These are phyloP conservation scores for Coreoperca whiteheadi DNA, from an alignment of 2,113 vertebrate species.

Conservation along the genomic window DNA sequence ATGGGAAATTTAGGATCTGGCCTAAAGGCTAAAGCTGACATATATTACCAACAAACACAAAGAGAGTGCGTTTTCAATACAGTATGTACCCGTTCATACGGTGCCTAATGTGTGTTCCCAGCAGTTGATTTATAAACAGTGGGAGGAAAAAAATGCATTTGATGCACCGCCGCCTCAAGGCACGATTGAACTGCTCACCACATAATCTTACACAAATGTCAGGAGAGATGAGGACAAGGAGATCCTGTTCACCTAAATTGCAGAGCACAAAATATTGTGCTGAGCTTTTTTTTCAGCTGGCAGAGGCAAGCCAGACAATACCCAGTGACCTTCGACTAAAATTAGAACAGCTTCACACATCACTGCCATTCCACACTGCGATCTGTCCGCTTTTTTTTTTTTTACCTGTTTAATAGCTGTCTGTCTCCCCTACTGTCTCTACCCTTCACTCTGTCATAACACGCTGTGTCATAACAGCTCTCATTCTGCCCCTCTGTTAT, in stretches of 20 bases:
- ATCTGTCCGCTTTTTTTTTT: not conserved
- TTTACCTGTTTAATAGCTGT: constrained; percentile 44
- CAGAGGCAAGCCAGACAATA: constrained; percentile 11
- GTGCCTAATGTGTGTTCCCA: constrained; percentile 38
- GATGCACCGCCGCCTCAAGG: constrained; percentile 48
- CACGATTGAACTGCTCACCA: constrained; percentile 47
- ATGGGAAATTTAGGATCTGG: not conserved
- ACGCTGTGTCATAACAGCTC: constrained; percentile 54
- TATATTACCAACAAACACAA: constrained; percentile 4
- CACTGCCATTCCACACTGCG: constrained; percentile 9
- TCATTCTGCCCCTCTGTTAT: constrained; percentile 5
- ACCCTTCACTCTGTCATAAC: constrained; percentile 16
- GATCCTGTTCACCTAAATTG: constrained; percentile 35
- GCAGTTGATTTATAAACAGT: constrained; percentile 65
- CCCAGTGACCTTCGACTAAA: constrained; percentile 53
- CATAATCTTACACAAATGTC: constrained; percentile 43
- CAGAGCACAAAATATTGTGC: constrained; percentile 22
- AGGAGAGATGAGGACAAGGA: constrained; percentile 36
- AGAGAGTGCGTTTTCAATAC: constrained; percentile 39
- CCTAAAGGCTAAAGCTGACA: constrained; percentile 3
- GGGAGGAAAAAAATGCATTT: constrained; percentile 16
- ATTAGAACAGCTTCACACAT: constrained; percentile 56
- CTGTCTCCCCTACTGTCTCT: constrained; percentile 27
- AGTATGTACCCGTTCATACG: constrained; percentile 39
- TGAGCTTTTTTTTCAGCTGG: constrained; percentile 1